A percentile compares a stretch with the other conserved stretches of the same genome.
Evolutionary conservation across 1,140 invertebrate genomes (phyloP).

Genomic region (Drosophila kanapiae): DNA sequence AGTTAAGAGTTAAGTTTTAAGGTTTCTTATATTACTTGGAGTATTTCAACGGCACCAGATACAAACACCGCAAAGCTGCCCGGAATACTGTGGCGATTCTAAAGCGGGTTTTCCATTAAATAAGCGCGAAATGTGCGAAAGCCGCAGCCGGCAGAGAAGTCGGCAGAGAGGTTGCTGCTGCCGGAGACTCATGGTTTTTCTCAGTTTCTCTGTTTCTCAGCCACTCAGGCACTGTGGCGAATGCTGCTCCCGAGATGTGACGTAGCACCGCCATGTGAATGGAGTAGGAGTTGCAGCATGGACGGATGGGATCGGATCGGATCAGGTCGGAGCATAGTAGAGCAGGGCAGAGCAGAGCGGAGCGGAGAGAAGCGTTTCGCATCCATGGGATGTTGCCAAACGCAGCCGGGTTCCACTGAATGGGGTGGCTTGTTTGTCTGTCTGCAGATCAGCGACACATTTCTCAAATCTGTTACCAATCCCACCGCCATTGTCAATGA

Average conservation of each 20-base stretch:
- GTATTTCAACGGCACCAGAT: slow-evolving; percentile 79
- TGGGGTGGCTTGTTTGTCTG: slow-evolving; percentile 35
- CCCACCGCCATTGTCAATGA: slow-evolving; percentile 47
- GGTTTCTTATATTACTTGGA: slow-evolving; percentile 60
- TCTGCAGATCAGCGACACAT: slow-evolving; percentile 69
- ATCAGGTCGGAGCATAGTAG: background rate
- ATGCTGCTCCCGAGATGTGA: slow-evolving; percentile 21
- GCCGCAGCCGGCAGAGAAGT: slow-evolving; percentile 31
- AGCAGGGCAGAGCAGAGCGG: background rate
- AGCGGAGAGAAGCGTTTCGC: slow-evolving; percentile 5
- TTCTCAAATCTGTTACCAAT: slow-evolving; percentile 57
- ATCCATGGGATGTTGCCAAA: slow-evolving; percentile 66
- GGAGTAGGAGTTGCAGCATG: slow-evolving; percentile 70
- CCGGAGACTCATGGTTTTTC: slow-evolving; percentile 67
- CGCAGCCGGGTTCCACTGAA: slow-evolving; percentile 46
- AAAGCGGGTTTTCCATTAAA: slow-evolving; percentile 79
- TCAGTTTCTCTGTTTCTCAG: slow-evolving; percentile 62
- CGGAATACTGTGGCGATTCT: slow-evolving; percentile 85
- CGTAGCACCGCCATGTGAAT: slow-evolving; percentile 61
- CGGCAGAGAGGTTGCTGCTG: slow-evolving; percentile 23
- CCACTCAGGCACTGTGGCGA: slow-evolving; percentile 7
- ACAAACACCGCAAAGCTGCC: slow-evolving; percentile 80
- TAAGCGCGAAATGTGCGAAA: slow-evolving; percentile 65
- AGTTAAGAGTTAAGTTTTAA: background rate
- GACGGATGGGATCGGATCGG: slow-evolving; percentile 16